Evolutionary conservation across 2,113 vertebrate species (phyloP), one percentile per base, ranked within the genome.

Genomic region (Probosciger aterrimus): DNA sequence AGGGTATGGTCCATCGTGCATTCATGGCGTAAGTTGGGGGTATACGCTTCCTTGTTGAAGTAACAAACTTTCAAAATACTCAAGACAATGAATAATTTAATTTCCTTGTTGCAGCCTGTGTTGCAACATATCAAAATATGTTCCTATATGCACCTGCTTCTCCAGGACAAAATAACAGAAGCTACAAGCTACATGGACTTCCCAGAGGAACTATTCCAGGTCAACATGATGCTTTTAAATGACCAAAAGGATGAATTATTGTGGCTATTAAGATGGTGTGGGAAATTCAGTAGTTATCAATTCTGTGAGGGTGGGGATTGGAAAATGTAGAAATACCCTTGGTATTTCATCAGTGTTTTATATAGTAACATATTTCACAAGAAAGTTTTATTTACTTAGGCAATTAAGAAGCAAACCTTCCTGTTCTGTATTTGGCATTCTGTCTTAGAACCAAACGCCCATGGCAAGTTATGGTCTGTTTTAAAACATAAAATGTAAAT

Each of bases 331-430:
- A 94, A 84, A 86, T 89, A 73, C 86, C 16, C 37, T 79, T 95
- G 65, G 69, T 88, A 86, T 94, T 94, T 95, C 92, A 69, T 89
- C 93, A 84, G 14, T 94, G 70, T 94, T 96, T 95, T 96, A 93
- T 93, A 94, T 89, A 93, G 92, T 89, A 96, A 94, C 82, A 11
- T 60, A 82, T 96, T 97, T 96, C 96, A 94, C 81, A 94, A 96
- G 83, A 87, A 93, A 95, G 80, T 91, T 95, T 89, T 93, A 92
- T 96, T 93, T 96, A 88, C 86, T 91, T 64, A 92, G 81, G 86
- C 69, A 96, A 87, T 94, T 91, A 94, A 96, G 88, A 96, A 96
- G 91, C 91, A 91, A 96, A 94, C 88, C 49, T 93, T 92, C 88
- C 88, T 89, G 96, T 86, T 96, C 83, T 92, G 77, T 49, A 33